phyloP scores from a whole-genome alignment of 2,888 invertebrate species.

The Tanaodytes sp. region DNA sequence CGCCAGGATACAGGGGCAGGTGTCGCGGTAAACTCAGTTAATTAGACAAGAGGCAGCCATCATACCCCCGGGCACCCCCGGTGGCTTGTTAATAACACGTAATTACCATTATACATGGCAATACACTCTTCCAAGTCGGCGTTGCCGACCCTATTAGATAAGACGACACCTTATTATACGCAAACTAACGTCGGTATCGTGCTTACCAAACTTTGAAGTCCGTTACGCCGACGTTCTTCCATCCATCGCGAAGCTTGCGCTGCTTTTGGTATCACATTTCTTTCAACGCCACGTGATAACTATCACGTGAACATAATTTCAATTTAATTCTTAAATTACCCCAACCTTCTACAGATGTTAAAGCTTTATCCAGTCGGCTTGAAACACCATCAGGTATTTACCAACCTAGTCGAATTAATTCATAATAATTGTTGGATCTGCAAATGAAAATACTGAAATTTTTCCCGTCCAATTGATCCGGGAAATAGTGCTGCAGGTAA shows the following conservation, averaged over 20 bases:
- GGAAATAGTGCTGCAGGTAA: too few relatives aligned
- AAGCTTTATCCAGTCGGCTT: too few relatives aligned
- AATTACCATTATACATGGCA: constrained; percentile 73
- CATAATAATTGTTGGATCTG: too few relatives aligned
- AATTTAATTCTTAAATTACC: constrained; percentile 38
- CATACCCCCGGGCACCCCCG: constrained; percentile 62
- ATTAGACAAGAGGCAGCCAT: constrained; percentile 73
- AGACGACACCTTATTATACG: constrained; percentile 73
- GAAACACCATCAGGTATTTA: too few relatives aligned
- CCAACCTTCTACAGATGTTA: constrained; percentile 32
- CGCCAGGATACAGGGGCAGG: constrained; percentile 71
- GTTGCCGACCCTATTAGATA: constrained; percentile 71
- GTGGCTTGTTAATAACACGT: constrained; percentile 74
- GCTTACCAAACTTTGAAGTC: constrained; percentile 58
- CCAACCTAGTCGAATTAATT: background rate
- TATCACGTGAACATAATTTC: constrained; percentile 28
- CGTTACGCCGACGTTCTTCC: constrained; percentile 56
- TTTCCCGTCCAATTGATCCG: too few relatives aligned
- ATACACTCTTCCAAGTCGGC: constrained; percentile 71
- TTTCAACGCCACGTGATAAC: constrained; percentile 50
- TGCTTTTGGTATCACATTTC: constrained; percentile 52
- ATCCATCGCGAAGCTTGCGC: constrained; percentile 53
- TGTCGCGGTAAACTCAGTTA: constrained; percentile 74
- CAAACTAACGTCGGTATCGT: constrained; percentile 64
- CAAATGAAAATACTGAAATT: too few relatives aligned